Percentiles rank a stretch among this genome's conserved stretches.
phyloP scores from a whole-genome alignment of 2,113 vertebrate genomes.

The Tiliqua scincoides region DNA sequence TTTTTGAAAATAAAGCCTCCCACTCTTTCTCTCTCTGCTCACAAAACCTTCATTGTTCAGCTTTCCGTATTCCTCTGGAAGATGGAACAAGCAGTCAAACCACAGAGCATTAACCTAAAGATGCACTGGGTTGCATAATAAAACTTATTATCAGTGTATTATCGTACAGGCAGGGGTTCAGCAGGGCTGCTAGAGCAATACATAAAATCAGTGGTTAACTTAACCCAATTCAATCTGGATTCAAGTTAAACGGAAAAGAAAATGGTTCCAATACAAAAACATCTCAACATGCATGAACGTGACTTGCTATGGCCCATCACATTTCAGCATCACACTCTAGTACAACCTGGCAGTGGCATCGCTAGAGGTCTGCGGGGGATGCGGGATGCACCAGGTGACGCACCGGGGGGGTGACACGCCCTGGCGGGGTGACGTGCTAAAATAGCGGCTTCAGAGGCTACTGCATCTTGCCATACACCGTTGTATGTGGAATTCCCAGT shows the following conservation, averaged over 20 bases:
- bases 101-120: not conserved
- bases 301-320: not conserved
- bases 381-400: no score
- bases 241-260: not conserved
- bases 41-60: slow-evolving; percentile 14
- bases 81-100: not conserved
- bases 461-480: no score
- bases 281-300: not conserved
- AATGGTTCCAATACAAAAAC: not conserved
- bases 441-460: no score
- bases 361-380: no score
- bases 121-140: not conserved
- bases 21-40: not conserved
- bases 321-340: not conserved
- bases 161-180: not conserved
- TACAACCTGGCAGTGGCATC: not conserved
- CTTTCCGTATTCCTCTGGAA: slow-evolving; percentile 12
- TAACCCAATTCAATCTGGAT: not conserved
- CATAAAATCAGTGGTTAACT: not conserved
- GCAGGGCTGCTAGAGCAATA: not conserved
- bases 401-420: no score
- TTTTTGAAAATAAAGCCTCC: not conserved
- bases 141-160: slow-evolving; percentile 28
- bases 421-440: no score
- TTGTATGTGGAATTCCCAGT: no score